Evolutionary conservation across 1,140 invertebrate genomes (phyloP).

Genomic region (Scaptomyza pallida): DNA sequence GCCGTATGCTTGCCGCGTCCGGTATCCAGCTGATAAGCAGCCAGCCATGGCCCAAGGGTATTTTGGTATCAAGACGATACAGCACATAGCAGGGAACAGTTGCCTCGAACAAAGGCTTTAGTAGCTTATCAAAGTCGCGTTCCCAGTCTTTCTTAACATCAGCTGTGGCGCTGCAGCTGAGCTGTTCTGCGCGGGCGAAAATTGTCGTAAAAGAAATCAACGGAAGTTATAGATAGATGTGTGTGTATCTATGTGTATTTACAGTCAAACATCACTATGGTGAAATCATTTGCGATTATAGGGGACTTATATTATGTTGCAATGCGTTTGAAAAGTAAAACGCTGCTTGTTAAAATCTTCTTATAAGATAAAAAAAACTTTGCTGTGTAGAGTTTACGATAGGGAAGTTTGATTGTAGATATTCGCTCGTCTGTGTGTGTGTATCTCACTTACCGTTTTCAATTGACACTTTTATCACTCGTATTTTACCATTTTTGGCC

Average conservation of each 20-base stretch:
- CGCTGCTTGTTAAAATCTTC: too few species aligned
- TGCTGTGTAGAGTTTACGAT: neutral
- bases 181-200: constrained; percentile 87
- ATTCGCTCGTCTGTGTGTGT: constrained; percentile 10
- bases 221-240: constrained; percentile 31
- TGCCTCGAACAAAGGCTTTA: constrained; percentile 91
- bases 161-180: constrained; percentile 88
- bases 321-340: too few species aligned
- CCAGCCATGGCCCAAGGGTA: constrained; percentile 95
- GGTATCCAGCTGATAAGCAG: constrained; percentile 97
- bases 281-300: neutral
- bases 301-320: too few species aligned
- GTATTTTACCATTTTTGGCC: constrained; percentile 91
- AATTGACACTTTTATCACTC: constrained; percentile 93
- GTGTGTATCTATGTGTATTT: constrained; percentile 33
- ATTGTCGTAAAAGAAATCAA: constrained; percentile 30
- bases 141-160: constrained; percentile 92
- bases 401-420: constrained; percentile 19
- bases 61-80: constrained; percentile 93
- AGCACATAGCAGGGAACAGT: constrained; percentile 97
- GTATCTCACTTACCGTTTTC: constrained; percentile 89
- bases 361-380: neutral
- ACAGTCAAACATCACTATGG: constrained; percentile 3
- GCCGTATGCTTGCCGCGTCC: constrained; percentile 93
- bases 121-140: constrained; percentile 93